These are phyloP conservation scores for Anarrhichthys ocellatus DNA, from an alignment of 2,113 vertebrate species.

Conservation along the genomic window DNA sequence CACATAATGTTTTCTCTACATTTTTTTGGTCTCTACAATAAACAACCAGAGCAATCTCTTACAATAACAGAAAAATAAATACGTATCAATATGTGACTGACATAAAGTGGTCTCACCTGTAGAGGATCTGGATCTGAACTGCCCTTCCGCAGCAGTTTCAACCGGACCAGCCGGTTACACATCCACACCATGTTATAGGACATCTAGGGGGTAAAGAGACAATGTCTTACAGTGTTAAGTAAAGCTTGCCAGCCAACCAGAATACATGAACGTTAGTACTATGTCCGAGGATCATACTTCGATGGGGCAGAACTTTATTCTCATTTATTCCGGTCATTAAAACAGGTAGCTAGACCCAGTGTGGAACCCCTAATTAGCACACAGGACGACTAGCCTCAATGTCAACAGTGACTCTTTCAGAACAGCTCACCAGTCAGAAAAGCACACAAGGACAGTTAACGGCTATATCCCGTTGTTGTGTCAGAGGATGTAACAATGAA, in stretches of 20 bases:
- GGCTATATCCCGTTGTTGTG: background rate
- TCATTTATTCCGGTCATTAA: background rate
- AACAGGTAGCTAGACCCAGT: no score
- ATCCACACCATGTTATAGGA: conserved; percentile 83
- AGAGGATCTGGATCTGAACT: conserved; percentile 61
- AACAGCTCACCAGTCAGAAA: background rate
- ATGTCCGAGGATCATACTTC: background rate
- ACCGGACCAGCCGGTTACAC: conserved; percentile 78
- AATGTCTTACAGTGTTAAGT: background rate
- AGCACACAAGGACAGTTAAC: no score
- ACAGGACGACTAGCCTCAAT: background rate
- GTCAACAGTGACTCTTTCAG: background rate
- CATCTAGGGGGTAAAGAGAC: conserved; percentile 66
- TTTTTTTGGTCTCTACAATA: background rate
- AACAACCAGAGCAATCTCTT: background rate
- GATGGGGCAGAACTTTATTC: background rate
- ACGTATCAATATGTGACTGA: background rate
- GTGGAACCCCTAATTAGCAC: no score
- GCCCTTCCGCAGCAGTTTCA: conserved; percentile 68
- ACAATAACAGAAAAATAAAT: background rate
- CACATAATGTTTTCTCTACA: no score
- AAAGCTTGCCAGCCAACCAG: background rate
- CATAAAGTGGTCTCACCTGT: conserved; percentile 74
- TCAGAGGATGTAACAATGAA: background rate
- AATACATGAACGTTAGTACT: background rate